Evolutionary conservation across 2,888 invertebrate species (phyloP), one percentile per base, ranked within the genome.

Genomic region (Drosophila ustulata): DNA sequence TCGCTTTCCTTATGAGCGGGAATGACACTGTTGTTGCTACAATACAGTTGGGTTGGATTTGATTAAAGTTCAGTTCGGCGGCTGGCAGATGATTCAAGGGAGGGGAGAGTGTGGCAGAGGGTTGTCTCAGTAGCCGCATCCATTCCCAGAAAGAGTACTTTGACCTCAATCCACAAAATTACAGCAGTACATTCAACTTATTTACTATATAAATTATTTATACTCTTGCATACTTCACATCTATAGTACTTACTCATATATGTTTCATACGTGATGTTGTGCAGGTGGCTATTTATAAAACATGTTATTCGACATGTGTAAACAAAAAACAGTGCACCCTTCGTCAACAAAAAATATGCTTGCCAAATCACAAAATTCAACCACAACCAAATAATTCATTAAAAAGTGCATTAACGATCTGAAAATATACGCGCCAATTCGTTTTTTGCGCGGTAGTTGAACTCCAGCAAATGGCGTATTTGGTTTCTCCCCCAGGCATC

Each of bases 271-370:
- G 59, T 75, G 63, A 37, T 49, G 9, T 37, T 50, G 32, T 47
- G 59, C 81, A 83, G 79, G 72, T 81, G 71, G 65, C 68, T 71
- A 79, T 63, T 74, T 71, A 55, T 69, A 74, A 66, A 57, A 64
- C 51, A 65, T 66, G 64, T 71, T 64, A 64, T 57, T 65, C 68
- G 62, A 57, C 61, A 65, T 61, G 50, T 56, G 55, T 56, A 32
- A 68, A 50, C 51, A 64, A 51, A 55, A 55, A 51, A 34, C 64
- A 52, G 55, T 65, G 61, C 66, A 66, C 65, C 78, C 66, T 64
- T 66, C 47, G 68, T 77, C 58, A 67, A 59, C 66, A 67, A 37
- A 64, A 71, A 71, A 68, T 74, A 57, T 75, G 80, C 75, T 76
- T 67, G 51, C 26, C 66, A 25, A 23, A 67, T 59, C 65, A 52